Evolutionary conservation across 2,797 vertebrate species (phyloP).

Genomic region (Crenuchus spilurus): DNA sequence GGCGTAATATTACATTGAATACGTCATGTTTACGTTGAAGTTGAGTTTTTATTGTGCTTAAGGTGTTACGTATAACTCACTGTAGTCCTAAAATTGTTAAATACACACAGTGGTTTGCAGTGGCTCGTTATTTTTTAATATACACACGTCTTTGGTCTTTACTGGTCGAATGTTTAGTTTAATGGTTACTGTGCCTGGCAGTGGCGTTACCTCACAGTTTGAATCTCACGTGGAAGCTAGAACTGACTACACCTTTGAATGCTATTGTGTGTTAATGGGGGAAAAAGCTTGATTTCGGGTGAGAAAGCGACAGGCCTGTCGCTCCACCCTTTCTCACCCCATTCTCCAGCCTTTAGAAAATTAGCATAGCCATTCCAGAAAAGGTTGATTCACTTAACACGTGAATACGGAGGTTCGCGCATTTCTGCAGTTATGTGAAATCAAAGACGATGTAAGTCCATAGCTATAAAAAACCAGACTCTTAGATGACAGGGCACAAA

Average conservation of each 20-base stretch:
- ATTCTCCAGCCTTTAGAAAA: slow-evolving; percentile 18
- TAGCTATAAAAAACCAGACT: not conserved
- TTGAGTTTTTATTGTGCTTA: too few species aligned
- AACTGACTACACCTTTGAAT: not conserved
- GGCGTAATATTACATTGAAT: not conserved
- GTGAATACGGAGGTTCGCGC: not conserved
- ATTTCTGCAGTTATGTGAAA: not conserved
- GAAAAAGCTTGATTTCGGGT: not conserved
- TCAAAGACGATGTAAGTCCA: not conserved
- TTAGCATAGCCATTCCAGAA: slow-evolving; percentile 32
- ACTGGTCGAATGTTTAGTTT: not conserved
- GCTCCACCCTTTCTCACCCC: slow-evolving; percentile 29
- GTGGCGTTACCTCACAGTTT: not conserved
- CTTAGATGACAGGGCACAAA: not conserved
- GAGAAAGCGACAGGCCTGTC: not conserved
- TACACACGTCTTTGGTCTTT: not conserved
- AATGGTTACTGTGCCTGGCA: not conserved
- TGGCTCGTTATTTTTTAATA: not conserved
- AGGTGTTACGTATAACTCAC: not conserved
- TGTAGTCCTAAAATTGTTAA: not conserved
- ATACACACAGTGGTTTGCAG: not conserved
- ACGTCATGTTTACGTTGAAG: too few species aligned
- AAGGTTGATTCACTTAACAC: not conserved
- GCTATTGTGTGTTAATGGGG: not conserved
- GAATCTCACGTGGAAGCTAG: not conserved